Base-by-base conservation (phyloP, 2,113 vertebrate species). In the Opisthocomus hoazin region DNA sequence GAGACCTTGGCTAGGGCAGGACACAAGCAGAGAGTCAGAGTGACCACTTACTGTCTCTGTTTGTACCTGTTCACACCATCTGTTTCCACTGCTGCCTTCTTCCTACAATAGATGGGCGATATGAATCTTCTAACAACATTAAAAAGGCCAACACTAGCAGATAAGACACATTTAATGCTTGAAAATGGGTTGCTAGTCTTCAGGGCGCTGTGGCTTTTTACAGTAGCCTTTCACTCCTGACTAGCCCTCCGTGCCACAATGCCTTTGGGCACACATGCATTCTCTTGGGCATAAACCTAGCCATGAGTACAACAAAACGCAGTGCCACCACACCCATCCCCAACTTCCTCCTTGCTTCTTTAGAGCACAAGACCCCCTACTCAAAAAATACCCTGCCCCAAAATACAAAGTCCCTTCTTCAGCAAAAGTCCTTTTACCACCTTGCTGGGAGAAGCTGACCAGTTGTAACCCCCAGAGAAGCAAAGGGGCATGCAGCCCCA, bases 401-500 rank as follows among this genome's bases (percentile, higher is more conserved):
- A 77, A 73, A 81, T 26, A 37, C 46, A 10, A 68, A 69, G 51
- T 34, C 14, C 17, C 34, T 63, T 80, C 56, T 39, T 57, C 10
- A 46, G n/a, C 41, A 37, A 11, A 51, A 76, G n/a, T 43, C 26
- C 23, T 69, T 58, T 48, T 15, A 30, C 3, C 53, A 26, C 60
- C 30, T 27, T 22, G 26, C 64, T 66, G 60, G 29, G 6, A 0
- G 1, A 61, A 5, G 8, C 39, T 6, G 26, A 32, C 36, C 30
- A 32, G 12, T 48, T 15, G 17, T 43, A 71, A 56, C 16, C 22
- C 48, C 66, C 75, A 37, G 46, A 87, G 37, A 10, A 75, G 12
- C 16, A 43, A n/a, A 41, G 10, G 9, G 0, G 0, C 6, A 22
- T 4, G 12, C 23, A 58, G 54, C 6, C 26, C 41, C 4, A 5